A percentile compares a stretch with the other conserved stretches of the same genome.
Evolutionary conservation across 1,140 invertebrate genomes (phyloP).

Genomic region (Lycorma delicatula): DNA sequence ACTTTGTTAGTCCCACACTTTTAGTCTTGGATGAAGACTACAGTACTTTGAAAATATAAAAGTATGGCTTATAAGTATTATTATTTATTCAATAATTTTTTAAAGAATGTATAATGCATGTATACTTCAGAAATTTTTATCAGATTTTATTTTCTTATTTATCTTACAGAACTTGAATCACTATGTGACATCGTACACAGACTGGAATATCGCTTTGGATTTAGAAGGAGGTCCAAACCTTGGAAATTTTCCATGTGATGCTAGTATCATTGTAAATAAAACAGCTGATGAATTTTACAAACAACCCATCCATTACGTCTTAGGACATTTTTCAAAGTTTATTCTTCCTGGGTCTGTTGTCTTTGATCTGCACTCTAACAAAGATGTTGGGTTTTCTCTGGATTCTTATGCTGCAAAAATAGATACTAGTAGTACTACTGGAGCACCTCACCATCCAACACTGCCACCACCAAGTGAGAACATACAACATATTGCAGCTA

Average conservation of each 20-base stretch:
- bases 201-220: conserved; percentile 84
- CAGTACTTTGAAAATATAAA: no score
- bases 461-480: not conserved
- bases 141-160: no score
- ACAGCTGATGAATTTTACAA: conserved; percentile 67
- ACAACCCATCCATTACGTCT: conserved; percentile 78
- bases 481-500: not conserved
- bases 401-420: not conserved
- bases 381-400: not conserved
- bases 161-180: conserved; percentile 57
- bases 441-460: not conserved
- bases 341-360: conserved; percentile 52
- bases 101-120: no score
- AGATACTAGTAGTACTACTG: not conserved
- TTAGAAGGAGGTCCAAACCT: conserved; percentile 72
- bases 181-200: conserved; percentile 66
- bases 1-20: no score
- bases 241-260: conserved; percentile 64
- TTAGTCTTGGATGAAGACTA: no score
- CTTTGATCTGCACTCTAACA: conserved; percentile 27
- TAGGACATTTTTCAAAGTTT: conserved; percentile 83
- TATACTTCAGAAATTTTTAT: no score
- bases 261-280: conserved; percentile 65
- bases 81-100: no score
- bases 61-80: no score